Conservation (phyloP, 2,888 invertebrate genomes). For the Odontocerum albicorne region DNA sequence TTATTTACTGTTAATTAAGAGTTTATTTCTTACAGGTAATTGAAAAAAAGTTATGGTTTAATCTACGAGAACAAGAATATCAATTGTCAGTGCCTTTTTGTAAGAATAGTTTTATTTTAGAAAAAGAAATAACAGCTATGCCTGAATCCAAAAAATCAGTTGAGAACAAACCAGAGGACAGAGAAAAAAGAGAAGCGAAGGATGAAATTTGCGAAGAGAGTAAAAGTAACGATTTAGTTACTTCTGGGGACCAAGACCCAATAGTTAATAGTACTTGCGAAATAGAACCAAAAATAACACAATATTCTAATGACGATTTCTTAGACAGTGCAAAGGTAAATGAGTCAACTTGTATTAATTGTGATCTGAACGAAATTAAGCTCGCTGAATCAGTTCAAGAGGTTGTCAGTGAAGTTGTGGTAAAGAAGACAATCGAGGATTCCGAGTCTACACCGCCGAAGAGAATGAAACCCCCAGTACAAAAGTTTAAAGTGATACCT, state of each 20-base stretch:
- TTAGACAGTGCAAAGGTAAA: not conserved
- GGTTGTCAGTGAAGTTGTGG: constrained; percentile 1
- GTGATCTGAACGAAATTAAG: not conserved
- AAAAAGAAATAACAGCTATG: not conserved
- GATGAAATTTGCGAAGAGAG: not conserved
- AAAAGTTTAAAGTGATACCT: constrained; percentile 17
- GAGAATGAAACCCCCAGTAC: constrained; percentile 11
- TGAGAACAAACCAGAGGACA: not conserved
- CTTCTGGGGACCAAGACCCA: too few species aligned
- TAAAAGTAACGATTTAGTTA: not conserved
- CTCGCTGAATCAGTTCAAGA: too few species aligned
- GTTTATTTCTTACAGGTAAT: constrained; percentile 43
- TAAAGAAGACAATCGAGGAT: not conserved
- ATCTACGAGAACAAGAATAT: constrained; percentile 61
- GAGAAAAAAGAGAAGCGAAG: not conserved
- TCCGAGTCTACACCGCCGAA: not conserved
- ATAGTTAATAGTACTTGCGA: not conserved
- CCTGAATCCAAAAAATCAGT: not conserved
- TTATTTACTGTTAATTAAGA: not conserved
- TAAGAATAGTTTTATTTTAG: constrained; percentile 43
- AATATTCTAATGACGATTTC: not conserved
- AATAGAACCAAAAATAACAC: not conserved
- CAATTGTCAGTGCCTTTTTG: constrained; percentile 57
- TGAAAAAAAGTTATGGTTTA: constrained; percentile 57
- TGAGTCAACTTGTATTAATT: not conserved